phyloP scores from a whole-genome alignment of 2,888 invertebrate genomes.

The Drosophila crucigera region DNA sequence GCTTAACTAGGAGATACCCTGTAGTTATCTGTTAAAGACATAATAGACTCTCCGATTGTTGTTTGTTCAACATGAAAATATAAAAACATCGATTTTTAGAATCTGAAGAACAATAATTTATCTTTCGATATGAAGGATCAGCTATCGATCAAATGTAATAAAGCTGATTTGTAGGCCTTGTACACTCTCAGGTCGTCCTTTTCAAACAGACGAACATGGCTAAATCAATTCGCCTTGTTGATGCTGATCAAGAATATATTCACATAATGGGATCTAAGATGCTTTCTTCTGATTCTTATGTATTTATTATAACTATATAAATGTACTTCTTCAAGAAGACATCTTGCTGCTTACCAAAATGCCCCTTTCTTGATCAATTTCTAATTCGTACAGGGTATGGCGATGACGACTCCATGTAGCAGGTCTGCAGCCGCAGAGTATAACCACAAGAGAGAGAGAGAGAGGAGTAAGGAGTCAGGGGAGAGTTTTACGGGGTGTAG shows the following conservation, averaged over 20 bases:
- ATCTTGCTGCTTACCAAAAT: neutral
- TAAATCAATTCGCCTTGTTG: no score
- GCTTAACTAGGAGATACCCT: neutral
- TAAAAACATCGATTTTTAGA: neutral
- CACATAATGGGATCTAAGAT: no score
- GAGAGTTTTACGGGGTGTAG: neutral
- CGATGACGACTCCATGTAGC: constrained; percentile 3
- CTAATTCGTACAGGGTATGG: neutral
- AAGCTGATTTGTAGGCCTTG: no score
- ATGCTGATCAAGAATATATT: no score
- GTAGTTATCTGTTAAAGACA: neutral
- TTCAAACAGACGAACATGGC: no score
- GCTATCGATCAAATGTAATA: no score
- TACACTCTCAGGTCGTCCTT: no score
- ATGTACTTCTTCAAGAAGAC: neutral
- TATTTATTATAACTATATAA: neutral
- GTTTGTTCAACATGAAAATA: neutral
- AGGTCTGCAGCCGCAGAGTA: neutral
- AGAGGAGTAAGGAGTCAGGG: neutral
- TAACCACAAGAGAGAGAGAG: neutral
- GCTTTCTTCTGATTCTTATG: no score
- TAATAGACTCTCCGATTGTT: neutral
- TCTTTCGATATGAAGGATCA: no score
- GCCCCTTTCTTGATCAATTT: neutral
- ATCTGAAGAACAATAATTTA: neutral